These are phyloP conservation scores for Salarias fasciatus DNA, from an alignment of 2,797 vertebrate genomes.

Conservation along the genomic window DNA sequence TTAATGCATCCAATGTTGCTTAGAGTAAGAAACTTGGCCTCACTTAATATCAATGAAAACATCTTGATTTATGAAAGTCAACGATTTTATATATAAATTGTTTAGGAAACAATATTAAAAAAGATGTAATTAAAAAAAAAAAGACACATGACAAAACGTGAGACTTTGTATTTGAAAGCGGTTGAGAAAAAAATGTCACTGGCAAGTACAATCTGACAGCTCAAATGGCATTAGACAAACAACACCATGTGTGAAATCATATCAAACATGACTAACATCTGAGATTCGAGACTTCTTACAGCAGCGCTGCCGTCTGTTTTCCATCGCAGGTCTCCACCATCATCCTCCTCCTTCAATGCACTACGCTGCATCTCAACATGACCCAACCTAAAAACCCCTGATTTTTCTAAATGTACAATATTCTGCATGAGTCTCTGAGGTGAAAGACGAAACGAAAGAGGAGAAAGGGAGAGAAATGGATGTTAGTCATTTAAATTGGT, in stretches of 20 bases:
- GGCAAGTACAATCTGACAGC: conserved; percentile 53
- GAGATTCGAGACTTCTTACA: conserved; percentile 55
- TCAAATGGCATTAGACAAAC: conserved; percentile 51
- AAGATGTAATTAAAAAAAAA: conserved; percentile 31
- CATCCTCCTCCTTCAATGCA: conserved; percentile 29
- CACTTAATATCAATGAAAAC: conserved; percentile 63
- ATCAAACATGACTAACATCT: conserved; percentile 64
- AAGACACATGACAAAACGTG: conserved; percentile 41
- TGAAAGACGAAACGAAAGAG: conserved; percentile 30
- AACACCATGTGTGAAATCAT: conserved; percentile 55
- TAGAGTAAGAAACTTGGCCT: conserved; percentile 76
- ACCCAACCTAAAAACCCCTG: conserved; percentile 40
- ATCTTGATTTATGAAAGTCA: conserved; percentile 54
- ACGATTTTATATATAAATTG: conserved; percentile 37
- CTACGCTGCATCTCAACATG: conserved; percentile 47
- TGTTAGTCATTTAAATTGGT: conserved; percentile 51
- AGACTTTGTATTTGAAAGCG: conserved; percentile 41
- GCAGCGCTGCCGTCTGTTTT: conserved; percentile 61
- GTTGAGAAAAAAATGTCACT: conserved; percentile 50
- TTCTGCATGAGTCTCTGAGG: conserved; percentile 47
- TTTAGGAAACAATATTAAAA: conserved; percentile 55
- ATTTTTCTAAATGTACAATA: conserved; percentile 56
- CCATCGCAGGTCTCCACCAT: conserved; percentile 41
- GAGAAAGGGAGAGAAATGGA: conserved; percentile 35
- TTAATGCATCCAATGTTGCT: conserved; percentile 78